A percentile compares a stretch with the other conserved stretches of the same genome.
Evolutionary conservation across 2,797 vertebrate species (phyloP).

Genomic region (Molossus molossus): DNA sequence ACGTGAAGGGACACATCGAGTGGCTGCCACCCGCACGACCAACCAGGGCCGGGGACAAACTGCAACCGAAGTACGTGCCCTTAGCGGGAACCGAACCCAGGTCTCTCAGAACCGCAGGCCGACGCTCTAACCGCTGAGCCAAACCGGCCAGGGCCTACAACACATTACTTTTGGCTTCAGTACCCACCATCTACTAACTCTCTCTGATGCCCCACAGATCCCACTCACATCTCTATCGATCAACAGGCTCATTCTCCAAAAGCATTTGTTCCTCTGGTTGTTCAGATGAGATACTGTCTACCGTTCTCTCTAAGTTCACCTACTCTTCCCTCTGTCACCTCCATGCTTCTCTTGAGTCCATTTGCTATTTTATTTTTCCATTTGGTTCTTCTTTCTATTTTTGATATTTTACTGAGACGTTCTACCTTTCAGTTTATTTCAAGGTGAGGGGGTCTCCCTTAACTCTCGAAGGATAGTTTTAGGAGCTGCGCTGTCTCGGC

Average conservation of each 20-base stretch:
- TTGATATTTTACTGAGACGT: neutral
- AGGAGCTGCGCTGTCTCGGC: neutral
- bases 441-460: neutral
- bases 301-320: neutral
- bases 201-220: neutral
- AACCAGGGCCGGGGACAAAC: too few species aligned
- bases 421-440: neutral
- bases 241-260: neutral
- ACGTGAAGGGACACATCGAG: too few species aligned
- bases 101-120: too few species aligned
- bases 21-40: too few species aligned
- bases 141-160: too few species aligned
- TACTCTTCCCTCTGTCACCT: neutral
- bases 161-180: neutral
- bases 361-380: neutral
- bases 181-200: neutral
- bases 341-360: neutral
- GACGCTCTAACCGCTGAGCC: too few species aligned
- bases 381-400: conserved; percentile 11
- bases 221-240: neutral
- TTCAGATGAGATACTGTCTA: neutral
- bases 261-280: neutral
- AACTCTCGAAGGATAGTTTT: neutral
- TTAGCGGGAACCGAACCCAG: too few species aligned
- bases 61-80: too few species aligned